Evolutionary conservation across 2,888 invertebrate species (phyloP).

Genomic region (Tholera decimalis): DNA sequence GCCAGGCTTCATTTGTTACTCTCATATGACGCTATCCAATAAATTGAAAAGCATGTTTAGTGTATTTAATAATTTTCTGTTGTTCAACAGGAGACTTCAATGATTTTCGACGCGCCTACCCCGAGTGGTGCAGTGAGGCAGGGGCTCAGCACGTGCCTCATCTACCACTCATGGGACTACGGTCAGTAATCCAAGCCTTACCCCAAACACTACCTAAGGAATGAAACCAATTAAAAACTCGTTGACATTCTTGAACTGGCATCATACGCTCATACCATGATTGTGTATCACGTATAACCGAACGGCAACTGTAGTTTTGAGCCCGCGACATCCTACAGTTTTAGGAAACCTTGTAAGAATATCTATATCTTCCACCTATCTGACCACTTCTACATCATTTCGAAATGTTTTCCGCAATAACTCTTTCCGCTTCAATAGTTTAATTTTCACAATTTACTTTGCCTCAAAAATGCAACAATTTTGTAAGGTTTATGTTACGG

Average conservation of each 20-base stretch:
- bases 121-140: conserved; percentile 97
- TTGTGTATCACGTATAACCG: neutral
- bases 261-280: neutral
- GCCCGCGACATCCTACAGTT: neutral
- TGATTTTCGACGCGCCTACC: conserved; percentile 96
- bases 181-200: conserved; percentile 75
- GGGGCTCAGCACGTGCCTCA: conserved; percentile 92
- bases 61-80: conserved; percentile 8
- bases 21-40: neutral
- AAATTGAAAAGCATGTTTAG: neutral
- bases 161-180: conserved; percentile 91
- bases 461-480: conserved; percentile 6
- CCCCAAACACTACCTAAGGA: neutral
- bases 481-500: conserved; percentile 4
- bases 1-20: neutral
- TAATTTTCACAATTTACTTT: neutral
- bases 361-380: neutral
- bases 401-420: conserved; percentile 2
- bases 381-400: conserved; percentile 12
- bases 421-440: conserved; percentile 6
- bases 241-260: neutral
- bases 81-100: conserved; percentile 95
- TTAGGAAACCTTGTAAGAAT: neutral
- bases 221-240: neutral
- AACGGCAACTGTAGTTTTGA: neutral